phyloP scores from a whole-genome alignment of 2,113 vertebrate species.

The Falcunculus frontatus region DNA sequence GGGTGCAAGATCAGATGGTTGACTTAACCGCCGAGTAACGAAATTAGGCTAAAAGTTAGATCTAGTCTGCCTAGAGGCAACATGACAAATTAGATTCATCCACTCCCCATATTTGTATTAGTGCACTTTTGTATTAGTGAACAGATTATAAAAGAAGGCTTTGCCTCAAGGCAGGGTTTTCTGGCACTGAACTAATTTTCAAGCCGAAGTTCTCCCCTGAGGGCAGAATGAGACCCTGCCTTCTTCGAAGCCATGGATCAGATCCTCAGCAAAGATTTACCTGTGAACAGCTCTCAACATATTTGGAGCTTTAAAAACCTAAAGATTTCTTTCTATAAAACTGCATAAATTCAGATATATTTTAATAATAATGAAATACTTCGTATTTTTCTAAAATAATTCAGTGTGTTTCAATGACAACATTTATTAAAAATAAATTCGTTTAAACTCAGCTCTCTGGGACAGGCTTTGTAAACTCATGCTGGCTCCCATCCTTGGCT shows the following conservation, averaged over 20 bases:
- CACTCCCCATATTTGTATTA: not conserved
- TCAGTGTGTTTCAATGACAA: not conserved
- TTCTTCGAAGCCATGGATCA: not conserved
- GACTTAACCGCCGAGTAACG: not conserved
- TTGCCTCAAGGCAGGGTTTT: constrained; percentile 26
- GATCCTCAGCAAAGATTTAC: not conserved
- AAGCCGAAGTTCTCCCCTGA: not conserved
- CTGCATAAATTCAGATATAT: not conserved
- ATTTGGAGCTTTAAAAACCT: not conserved
- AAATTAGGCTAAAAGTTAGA: constrained; percentile 61
- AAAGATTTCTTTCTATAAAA: not conserved
- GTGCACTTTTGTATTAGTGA: constrained; percentile 20
- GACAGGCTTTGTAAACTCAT: not conserved
- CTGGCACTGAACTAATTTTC: constrained; percentile 36
- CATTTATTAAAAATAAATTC: not conserved
- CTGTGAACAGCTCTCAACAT: not conserved
- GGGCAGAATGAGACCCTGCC: not conserved
- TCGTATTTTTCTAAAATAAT: not conserved
- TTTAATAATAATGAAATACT: not conserved
- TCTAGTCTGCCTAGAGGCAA: constrained; percentile 35
- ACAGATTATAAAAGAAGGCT: constrained; percentile 21
- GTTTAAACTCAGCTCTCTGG: not conserved
- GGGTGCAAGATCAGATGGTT: constrained; percentile 47
- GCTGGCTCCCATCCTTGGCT: not conserved
- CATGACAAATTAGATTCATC: constrained; percentile 58